phyloP scores from a whole-genome alignment of 2,888 invertebrate genomes.

The Acleris sparsana region DNA sequence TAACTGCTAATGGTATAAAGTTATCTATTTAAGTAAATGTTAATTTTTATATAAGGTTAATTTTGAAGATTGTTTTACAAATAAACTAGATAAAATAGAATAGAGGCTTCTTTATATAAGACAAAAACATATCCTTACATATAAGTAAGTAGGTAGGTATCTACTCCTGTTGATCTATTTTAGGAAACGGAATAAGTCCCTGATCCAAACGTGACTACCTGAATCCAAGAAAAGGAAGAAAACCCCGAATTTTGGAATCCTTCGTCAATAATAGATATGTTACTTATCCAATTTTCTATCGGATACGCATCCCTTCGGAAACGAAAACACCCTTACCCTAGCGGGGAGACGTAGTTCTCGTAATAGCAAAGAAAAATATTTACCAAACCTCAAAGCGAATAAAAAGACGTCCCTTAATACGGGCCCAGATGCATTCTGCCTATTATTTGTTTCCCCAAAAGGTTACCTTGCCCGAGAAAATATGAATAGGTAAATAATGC shows the following conservation, averaged over 20 bases:
- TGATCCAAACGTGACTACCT: conserved; percentile 15
- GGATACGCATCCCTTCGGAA: conserved; percentile 53
- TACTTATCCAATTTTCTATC: conserved; percentile 63
- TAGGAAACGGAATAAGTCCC: background rate
- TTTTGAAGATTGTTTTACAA: too few species aligned
- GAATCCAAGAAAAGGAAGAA: conserved; percentile 19
- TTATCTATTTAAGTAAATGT: too few species aligned
- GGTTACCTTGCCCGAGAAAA: conserved; percentile 57
- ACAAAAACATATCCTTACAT: too few species aligned
- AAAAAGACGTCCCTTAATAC: conserved; percentile 81
- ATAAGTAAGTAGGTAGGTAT: too few species aligned
- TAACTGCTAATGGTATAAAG: too few species aligned
- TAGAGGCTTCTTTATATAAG: too few species aligned
- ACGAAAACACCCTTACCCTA: conserved; percentile 45
- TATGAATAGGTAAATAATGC: conserved; percentile 59
- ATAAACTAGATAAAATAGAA: too few species aligned
- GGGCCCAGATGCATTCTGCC: conserved; percentile 74
- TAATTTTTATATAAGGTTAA: too few species aligned
- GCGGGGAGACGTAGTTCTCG: conserved; percentile 60
- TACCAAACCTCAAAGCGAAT: conserved; percentile 75
- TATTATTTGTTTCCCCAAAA: conserved; percentile 77
- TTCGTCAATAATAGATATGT: conserved; percentile 64
- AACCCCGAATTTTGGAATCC: conserved; percentile 26
- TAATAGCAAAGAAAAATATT: conserved; percentile 75
- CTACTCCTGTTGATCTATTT: conserved; percentile 1